A percentile compares a stretch with the other conserved stretches of the same genome.
phyloP scores from a whole-genome alignment of 2,888 invertebrate species.

The Brenthis ino region DNA sequence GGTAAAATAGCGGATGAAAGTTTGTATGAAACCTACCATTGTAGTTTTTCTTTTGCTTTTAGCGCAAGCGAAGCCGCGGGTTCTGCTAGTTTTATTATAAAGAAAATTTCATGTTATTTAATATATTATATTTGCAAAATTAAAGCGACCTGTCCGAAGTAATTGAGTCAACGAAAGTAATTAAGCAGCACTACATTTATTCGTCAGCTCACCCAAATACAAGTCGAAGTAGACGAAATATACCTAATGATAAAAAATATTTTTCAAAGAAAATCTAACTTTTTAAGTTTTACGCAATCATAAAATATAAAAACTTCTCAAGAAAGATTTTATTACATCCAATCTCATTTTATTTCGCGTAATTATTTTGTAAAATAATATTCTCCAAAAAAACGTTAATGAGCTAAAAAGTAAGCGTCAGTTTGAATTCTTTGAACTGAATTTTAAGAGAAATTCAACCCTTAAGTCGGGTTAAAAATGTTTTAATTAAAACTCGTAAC shows the following conservation, averaged over 20 bases:
- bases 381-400: conserved; percentile 19
- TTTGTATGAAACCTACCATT: no score
- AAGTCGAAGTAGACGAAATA: not conserved
- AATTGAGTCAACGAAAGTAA: no score
- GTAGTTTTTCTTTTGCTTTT: no score
- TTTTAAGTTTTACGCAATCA: conserved; percentile 7
- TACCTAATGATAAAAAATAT: not conserved
- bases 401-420: conserved; percentile 17
- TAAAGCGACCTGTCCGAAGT: no score
- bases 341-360: conserved; percentile 9
- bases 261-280: conserved; percentile 13
- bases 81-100: no score
- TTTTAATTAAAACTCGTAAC: conserved; percentile 42
- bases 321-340: conserved; percentile 5
- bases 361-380: conserved; percentile 16
- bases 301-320: conserved; percentile 8
- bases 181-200: no score
- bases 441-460: conserved; percentile 26
- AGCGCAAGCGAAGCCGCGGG: no score
- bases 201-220: no score
- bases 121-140: no score
- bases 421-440: conserved; percentile 29
- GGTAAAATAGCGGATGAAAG: no score
- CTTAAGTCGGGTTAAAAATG: conserved; percentile 40
- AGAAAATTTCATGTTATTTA: no score